Evolutionary conservation across 1,140 invertebrate genomes (phyloP), one percentile per base, ranked within the genome.

Genomic region (Trichomalopsis sarcophagae): DNA sequence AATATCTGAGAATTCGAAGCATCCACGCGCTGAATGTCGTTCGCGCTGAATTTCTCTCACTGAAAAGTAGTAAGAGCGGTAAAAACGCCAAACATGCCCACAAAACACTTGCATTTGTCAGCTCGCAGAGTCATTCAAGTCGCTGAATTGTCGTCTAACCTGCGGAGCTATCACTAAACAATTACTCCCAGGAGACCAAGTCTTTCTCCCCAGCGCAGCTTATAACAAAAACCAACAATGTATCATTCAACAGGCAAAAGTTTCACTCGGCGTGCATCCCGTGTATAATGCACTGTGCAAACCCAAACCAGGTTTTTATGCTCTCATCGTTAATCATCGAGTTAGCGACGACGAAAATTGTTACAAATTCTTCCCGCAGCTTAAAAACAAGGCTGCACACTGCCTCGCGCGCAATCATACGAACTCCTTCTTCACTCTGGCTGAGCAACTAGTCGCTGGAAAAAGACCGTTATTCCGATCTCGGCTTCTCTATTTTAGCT

Each of bases 381-480:
- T 71, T 40, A 21, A 62, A 36, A 9, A 14, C 6, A 62, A 13
- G 14, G 5, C 17, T 62, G 21, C 55, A n/a, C 23, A n/a, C 23
- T 44, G 23, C n/a, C 11, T 11, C 40, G 23, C 44, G 40, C 73
- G 40, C 73, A 82, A 75, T 75, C 71, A 10, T 36, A 82, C 71
- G 27, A 27, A 27, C 21, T 82, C 47, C 14, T 73, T 81, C 71
- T 83, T 83, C 36, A 76, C 55, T 47, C 47, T 74, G 81, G 33
- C 30, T 66, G 17, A 75, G 30, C 71, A 82, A 75, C 23, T 50
- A 62, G 73, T 77, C n/a, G 13, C n/a, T 68, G 30, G 73, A 76
- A 36, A 68, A 77, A 66, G 17, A 68, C 81, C 81, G 81, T 83
- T 83, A 83, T 62, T 50, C n/a, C 23, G 23, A 14, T 13, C 21